A percentile compares a stretch with the other conserved stretches of the same genome.
Evolutionary conservation across 1,140 invertebrate genomes (phyloP).

Genomic region (Dendrolimus punctatus): DNA sequence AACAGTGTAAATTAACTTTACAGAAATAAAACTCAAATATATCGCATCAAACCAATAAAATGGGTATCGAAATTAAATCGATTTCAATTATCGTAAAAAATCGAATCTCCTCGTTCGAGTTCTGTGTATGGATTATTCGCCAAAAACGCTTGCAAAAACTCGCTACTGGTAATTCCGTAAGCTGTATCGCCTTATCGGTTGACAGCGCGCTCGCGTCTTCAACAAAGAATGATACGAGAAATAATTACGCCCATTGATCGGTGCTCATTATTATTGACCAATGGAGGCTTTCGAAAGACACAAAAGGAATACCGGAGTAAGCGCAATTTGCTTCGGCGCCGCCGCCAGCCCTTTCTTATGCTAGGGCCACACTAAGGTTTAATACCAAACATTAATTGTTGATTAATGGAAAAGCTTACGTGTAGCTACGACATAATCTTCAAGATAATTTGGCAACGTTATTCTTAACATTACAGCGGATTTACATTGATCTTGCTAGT

Average conservation of each 20-base stretch:
- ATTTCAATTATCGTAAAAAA: too few relatives aligned
- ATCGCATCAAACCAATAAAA: too few relatives aligned
- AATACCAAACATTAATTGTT: too few relatives aligned
- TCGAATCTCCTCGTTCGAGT: not conserved
- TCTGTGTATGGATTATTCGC: slow-evolving; percentile 47
- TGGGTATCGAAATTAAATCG: too few relatives aligned
- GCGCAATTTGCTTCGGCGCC: slow-evolving; percentile 59
- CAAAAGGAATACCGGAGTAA: slow-evolving; percentile 42
- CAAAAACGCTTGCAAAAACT: slow-evolving; percentile 53
- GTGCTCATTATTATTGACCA: slow-evolving; percentile 61
- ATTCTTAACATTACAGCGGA: too few relatives aligned
- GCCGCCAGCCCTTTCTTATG: slow-evolving; percentile 35
- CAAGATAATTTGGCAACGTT: too few relatives aligned
- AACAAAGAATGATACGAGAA: slow-evolving; percentile 64
- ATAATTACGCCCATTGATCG: slow-evolving; percentile 68
- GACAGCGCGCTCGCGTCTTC: slow-evolving; percentile 45
- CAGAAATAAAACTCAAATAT: too few relatives aligned
- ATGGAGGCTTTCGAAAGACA: slow-evolving; percentile 27
- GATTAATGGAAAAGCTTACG: too few relatives aligned
- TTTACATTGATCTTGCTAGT: too few relatives aligned
- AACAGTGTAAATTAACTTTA: too few relatives aligned
- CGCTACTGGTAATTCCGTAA: slow-evolving; percentile 25
- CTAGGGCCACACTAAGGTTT: too few relatives aligned
- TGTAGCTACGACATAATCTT: too few relatives aligned
- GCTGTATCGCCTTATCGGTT: slow-evolving; percentile 41